Conservation (phyloP, 1,140 invertebrate species). For the Idris sp. region DNA sequence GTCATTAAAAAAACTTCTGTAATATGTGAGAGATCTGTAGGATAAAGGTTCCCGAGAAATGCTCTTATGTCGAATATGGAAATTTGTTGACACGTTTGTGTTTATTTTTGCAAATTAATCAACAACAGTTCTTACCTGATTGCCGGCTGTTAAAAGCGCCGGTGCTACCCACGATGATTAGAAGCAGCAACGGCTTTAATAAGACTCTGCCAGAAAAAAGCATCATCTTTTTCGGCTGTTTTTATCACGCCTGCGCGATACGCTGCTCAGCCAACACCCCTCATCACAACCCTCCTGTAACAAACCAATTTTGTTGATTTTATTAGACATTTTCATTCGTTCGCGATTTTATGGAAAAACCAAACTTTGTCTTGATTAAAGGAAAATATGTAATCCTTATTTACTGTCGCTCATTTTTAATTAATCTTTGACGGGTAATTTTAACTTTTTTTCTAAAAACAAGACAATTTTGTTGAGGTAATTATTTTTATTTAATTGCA, state of each 20-base stretch:
- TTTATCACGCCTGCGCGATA: conserved; percentile 61
- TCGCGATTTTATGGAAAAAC: background rate
- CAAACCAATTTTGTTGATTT: conserved; percentile 32
- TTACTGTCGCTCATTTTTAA: too few relatives aligned
- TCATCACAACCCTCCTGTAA: conserved; percentile 73
- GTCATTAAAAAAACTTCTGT: too few relatives aligned
- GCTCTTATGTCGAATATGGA: conserved; percentile 9
- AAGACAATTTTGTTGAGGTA: too few relatives aligned
- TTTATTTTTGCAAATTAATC: conserved; percentile 57
- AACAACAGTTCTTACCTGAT: conserved; percentile 70
- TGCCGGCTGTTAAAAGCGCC: conserved; percentile 72
- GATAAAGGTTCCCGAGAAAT: too few relatives aligned
- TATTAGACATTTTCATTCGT: conserved; percentile 21
- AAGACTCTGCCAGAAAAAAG: conserved; percentile 68
- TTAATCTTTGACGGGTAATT: too few relatives aligned
- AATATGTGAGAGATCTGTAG: too few relatives aligned
- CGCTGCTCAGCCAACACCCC: conserved; percentile 72
- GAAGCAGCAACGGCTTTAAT: conserved; percentile 74
- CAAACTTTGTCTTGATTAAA: conserved; percentile 13
- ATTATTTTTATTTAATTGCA: too few relatives aligned
- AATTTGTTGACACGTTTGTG: conserved; percentile 41
- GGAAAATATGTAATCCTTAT: conserved; percentile 5
- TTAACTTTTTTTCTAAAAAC: too few relatives aligned
- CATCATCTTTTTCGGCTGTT: conserved; percentile 73
- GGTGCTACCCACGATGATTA: conserved; percentile 74